phyloP scores from a whole-genome alignment of 2,113 vertebrate genomes.

The Probosciger aterrimus region DNA sequence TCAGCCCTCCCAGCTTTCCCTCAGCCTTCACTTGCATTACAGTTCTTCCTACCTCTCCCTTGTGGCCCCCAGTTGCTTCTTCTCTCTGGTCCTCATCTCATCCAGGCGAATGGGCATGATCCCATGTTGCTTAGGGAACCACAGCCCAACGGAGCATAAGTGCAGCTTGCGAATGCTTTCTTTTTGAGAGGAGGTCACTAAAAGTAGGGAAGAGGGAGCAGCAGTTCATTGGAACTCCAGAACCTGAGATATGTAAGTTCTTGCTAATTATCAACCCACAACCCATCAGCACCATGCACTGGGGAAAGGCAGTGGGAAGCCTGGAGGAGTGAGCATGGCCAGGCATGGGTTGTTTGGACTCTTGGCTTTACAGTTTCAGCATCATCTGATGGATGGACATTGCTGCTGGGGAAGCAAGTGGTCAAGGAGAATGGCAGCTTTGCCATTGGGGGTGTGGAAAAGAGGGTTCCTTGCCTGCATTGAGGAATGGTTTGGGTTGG shows the following conservation, averaged over 20 bases:
- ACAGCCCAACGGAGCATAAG: too few species aligned
- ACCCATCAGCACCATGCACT: not conserved
- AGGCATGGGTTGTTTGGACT: not conserved
- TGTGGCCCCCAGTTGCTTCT: not conserved
- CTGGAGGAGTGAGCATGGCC: accelerated
- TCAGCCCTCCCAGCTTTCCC: not conserved
- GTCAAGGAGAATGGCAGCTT: not conserved
- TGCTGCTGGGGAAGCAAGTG: not conserved
- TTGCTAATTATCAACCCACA: not conserved
- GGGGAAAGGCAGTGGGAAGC: not conserved
- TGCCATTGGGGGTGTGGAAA: not conserved
- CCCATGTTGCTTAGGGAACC: not conserved
- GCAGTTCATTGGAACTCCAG: not conserved
- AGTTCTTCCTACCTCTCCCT: not conserved
- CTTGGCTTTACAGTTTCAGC: not conserved
- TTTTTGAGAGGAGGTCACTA: not conserved
- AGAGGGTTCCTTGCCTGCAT: accelerated
- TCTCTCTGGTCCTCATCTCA: not conserved
- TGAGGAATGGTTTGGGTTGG: not conserved
- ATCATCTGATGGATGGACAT: accelerated
- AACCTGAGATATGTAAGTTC: not conserved
- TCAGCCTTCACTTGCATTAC: not conserved
- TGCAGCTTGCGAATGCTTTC: not conserved
- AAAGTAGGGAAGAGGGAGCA: not conserved
- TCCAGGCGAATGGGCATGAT: accelerated